Conservation (phyloP, 2,888 invertebrate species). For the Boloria selene region DNA sequence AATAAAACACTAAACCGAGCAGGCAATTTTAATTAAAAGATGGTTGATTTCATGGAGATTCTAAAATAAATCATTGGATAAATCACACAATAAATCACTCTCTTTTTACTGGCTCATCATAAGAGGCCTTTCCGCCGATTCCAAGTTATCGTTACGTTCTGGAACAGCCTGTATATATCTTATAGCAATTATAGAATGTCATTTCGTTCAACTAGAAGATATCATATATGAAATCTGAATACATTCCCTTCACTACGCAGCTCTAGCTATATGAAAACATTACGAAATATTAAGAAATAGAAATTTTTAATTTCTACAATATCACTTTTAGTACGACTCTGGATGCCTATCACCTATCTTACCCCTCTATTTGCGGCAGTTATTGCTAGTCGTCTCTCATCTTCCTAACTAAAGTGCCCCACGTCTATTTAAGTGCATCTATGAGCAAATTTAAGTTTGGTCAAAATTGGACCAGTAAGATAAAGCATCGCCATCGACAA, state of each 20-base stretch:
- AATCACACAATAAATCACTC: no score
- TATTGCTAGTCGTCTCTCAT: constrained; percentile 60
- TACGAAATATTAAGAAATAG: constrained; percentile 9
- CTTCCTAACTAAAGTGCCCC: constrained; percentile 69
- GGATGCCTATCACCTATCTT: constrained; percentile 28
- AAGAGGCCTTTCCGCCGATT: no score
- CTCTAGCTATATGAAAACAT: constrained; percentile 3
- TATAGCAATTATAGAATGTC: not conserved
- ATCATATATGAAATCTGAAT: not conserved
- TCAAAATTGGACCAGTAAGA: constrained; percentile 64
- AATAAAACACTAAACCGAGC: no score
- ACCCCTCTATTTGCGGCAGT: constrained; percentile 65
- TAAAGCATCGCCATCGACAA: constrained; percentile 12
- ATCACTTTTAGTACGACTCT: constrained; percentile 41
- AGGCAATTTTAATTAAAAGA: no score
- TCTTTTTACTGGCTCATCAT: no score
- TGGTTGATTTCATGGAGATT: no score
- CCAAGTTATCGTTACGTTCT: no score
- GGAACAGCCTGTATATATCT: no score
- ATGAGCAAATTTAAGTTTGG: constrained; percentile 69
- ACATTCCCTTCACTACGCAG: constrained; percentile 1
- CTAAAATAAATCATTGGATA: no score
- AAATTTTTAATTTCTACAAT: constrained; percentile 42
- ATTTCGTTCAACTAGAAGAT: not conserved
- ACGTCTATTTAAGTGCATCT: constrained; percentile 70